phyloP scores from a whole-genome alignment of 2,797 vertebrate species.

The Falco cherrug region DNA sequence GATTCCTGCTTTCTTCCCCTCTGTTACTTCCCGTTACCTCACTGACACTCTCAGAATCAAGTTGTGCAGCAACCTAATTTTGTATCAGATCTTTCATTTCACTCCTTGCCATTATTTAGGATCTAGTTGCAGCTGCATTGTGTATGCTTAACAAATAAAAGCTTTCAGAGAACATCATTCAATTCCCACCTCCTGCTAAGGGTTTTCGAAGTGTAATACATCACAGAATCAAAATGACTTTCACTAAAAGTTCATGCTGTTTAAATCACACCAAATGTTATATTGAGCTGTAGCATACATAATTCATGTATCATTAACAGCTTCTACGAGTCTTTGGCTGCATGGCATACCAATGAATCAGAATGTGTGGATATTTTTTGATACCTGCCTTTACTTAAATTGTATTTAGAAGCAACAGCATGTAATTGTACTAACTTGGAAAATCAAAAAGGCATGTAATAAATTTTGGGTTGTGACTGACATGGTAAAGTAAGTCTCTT shows the following conservation, averaged over 20 bases:
- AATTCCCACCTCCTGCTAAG: conserved; percentile 48
- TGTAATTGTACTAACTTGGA: conserved; percentile 49
- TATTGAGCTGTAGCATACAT: conserved; percentile 66
- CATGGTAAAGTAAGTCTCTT: not conserved
- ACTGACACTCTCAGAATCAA: not conserved
- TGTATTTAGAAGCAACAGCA: conserved; percentile 49
- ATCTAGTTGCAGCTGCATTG: conserved; percentile 9
- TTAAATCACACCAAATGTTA: conserved; percentile 72
- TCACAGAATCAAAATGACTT: conserved; percentile 72
- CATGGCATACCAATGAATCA: conserved; percentile 65
- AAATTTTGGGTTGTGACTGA: conserved; percentile 45
- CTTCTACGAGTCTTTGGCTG: conserved; percentile 49
- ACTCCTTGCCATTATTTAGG: not conserved
- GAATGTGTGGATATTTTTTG: conserved; percentile 9
- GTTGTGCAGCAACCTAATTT: not conserved
- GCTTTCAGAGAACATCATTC: conserved; percentile 53
- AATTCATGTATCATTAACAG: conserved; percentile 74
- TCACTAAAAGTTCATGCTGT: conserved; percentile 69
- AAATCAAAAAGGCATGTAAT: conserved; percentile 36
- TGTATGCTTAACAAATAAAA: conserved; percentile 44
- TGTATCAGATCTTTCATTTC: not conserved
- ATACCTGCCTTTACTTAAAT: conserved; percentile 43
- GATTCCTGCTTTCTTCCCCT: not conserved
- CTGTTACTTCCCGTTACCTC: not conserved
- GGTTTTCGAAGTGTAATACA: conserved; percentile 60